Percentiles rank a stretch among this genome's conserved stretches.
phyloP scores from a whole-genome alignment of 2,888 invertebrate genomes.

The Ormyrus thymus region DNA sequence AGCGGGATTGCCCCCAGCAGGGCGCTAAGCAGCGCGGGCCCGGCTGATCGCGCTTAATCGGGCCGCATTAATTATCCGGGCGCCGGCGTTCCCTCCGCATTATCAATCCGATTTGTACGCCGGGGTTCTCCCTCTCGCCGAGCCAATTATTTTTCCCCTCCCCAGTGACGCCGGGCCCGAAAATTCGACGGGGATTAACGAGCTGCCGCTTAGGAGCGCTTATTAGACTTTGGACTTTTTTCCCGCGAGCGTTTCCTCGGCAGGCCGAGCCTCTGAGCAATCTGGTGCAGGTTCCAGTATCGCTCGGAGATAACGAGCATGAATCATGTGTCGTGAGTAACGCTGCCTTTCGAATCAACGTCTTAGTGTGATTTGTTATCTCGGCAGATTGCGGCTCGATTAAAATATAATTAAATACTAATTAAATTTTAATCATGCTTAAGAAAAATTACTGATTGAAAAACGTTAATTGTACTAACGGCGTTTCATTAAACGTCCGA shows the following conservation, averaged over 20 bases:
- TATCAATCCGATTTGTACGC: conserved; percentile 58
- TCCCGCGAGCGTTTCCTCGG: too few species aligned
- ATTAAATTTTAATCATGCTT: conserved; percentile 31
- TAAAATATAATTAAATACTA: conserved; percentile 28
- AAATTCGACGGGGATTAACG: background rate
- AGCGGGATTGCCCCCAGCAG: conserved; percentile 73
- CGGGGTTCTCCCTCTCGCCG: background rate
- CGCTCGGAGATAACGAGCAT: conserved; percentile 16
- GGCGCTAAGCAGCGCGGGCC: conserved; percentile 72
- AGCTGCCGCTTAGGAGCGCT: background rate
- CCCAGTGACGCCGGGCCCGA: too few species aligned
- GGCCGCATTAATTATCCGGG: conserved; percentile 73
- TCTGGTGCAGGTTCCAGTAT: background rate
- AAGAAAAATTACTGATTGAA: conserved; percentile 25
- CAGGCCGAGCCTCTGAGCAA: background rate
- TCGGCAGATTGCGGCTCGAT: conserved; percentile 6
- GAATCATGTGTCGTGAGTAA: conserved; percentile 6
- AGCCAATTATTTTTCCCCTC: conserved; percentile 1
- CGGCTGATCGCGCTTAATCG: conserved; percentile 71
- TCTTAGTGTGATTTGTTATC: conserved; percentile 23
- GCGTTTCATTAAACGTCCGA: conserved; percentile 5
- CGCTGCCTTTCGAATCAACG: background rate
- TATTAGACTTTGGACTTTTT: too few species aligned
- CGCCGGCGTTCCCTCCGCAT: conserved; percentile 64
- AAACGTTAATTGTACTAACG: conserved; percentile 9